Evolutionary conservation across 2,113 vertebrate genomes (phyloP).

Genomic region (Chlorocebus sabaeus): DNA sequence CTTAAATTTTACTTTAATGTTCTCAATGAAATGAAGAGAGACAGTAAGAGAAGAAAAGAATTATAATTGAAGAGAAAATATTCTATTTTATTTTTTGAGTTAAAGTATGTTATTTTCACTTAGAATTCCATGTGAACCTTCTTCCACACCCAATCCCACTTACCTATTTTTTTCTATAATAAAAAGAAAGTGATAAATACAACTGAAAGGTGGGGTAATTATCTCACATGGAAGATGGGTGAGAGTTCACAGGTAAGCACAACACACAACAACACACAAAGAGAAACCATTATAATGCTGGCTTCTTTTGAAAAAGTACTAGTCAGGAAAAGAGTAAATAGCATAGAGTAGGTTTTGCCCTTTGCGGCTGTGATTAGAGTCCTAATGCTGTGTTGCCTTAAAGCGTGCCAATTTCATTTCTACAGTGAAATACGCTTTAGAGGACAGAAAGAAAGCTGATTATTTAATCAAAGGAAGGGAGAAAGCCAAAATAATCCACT

Average conservation of each 20-base stretch:
- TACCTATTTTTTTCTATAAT: not conserved
- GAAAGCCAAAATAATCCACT: conserved; percentile 75
- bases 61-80: not conserved
- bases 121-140: not conserved
- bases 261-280: not conserved
- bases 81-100: not conserved
- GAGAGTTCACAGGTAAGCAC: not conserved
- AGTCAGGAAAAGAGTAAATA: not conserved
- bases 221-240: not conserved
- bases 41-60: not conserved
- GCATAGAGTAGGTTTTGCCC: conserved; percentile 57
- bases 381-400: conserved; percentile 78
- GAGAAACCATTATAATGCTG: not conserved
- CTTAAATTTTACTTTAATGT: not conserved
- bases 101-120: not conserved
- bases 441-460: conserved; percentile 73
- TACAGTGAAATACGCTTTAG: conserved; percentile 74
- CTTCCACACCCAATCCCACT: not conserved
- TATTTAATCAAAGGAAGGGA: conserved; percentile 79
- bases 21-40: not conserved
- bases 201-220: not conserved
- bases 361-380: conserved; percentile 74
- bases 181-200: not conserved
- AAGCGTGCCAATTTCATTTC: conserved; percentile 82
- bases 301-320: conserved; percentile 38